Base-by-base conservation (phyloP, 2,113 vertebrate genomes). In the Colistium nudipinnis region DNA sequence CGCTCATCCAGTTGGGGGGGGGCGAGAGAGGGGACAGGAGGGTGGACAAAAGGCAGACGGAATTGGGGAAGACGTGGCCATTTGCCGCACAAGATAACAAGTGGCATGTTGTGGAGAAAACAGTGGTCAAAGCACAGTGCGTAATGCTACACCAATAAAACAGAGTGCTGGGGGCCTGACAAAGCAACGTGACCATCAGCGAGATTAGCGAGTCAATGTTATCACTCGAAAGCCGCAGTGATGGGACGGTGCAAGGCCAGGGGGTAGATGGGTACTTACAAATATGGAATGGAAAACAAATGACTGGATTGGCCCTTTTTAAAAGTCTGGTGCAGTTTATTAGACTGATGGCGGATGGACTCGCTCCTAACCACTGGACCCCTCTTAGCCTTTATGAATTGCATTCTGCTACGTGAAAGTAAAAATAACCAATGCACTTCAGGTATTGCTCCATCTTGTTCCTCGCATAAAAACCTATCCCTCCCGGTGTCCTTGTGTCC, bases 51-150 rank as follows among this genome's bases (percentile, higher is more conserved):
- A 88, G 83, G 81, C 66, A 70, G 90, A 91, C 44, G 28, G 82
- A 83, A 92, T 91, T 90, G 90, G 89, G 77, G 85, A 89, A 91
- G 90, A 91, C 83, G 67, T 17, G 81, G 56, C 75, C 89, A 85
- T 89, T 85, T 88, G 86, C 89, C 49, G 62, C 60, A 25, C 45
- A 45, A 84, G 88, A 91, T 88, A 89, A 90, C 86, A 88, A 90
- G 89, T 88, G 87, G 59, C 83, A 81, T 89, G 82, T 74, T 79
- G 85, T 70, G 81, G 79, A 76, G 82, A 85, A 83, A 88, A 90
- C 87, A 89, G 89, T 79, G 75, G 86, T 79, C 61, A 57, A 65
- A 84, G 87, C 85, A 78, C 60, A 14, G 64, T 1, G 55, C 62
- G 41, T 75, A 63, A 85, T 69, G 76, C 70, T 51, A 12, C 76